phyloP scores from a whole-genome alignment of 2,113 vertebrate genomes.

The Sula dactylatra region DNA sequence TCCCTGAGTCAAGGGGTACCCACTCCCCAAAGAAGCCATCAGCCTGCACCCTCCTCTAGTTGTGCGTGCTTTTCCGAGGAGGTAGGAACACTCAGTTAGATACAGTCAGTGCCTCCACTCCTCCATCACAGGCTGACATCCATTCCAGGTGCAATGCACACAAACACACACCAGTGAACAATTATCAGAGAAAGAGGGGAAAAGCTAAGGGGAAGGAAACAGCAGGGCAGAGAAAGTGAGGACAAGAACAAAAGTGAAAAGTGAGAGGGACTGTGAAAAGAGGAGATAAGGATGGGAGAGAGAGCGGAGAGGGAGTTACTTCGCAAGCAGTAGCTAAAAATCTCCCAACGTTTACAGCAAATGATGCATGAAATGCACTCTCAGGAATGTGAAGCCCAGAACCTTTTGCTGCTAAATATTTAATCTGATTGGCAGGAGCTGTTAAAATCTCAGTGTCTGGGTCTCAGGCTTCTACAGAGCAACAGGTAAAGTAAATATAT shows the following conservation, averaged over 20 bases:
- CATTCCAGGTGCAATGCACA: neutral
- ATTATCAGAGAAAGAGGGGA: neutral
- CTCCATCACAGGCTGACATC: neutral
- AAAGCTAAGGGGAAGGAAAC: neutral
- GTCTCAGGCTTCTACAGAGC: neutral
- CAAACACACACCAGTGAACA: neutral
- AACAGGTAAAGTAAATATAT: slow-evolving; percentile 44
- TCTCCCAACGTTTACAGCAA: slow-evolving; percentile 19
- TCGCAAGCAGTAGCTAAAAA: neutral
- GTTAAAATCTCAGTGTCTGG: neutral
- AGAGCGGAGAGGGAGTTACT: neutral
- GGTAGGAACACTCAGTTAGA: neutral
- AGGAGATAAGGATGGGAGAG: neutral
- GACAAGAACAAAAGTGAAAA: neutral
- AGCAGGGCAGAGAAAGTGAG: neutral
- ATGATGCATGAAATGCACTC: slow-evolving; percentile 54
- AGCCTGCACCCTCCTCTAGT: neutral
- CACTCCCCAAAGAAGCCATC: neutral
- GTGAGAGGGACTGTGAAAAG: neutral
- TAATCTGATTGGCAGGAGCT: slow-evolving; percentile 51
- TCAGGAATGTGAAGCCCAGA: slow-evolving; percentile 35
- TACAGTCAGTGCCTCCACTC: neutral
- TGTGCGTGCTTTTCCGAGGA: neutral
- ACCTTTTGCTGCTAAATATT: slow-evolving; percentile 56
- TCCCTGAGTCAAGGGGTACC: neutral